phyloP scores from a whole-genome alignment of 2,113 vertebrate genomes.

The Crotophaga sulcirostris region DNA sequence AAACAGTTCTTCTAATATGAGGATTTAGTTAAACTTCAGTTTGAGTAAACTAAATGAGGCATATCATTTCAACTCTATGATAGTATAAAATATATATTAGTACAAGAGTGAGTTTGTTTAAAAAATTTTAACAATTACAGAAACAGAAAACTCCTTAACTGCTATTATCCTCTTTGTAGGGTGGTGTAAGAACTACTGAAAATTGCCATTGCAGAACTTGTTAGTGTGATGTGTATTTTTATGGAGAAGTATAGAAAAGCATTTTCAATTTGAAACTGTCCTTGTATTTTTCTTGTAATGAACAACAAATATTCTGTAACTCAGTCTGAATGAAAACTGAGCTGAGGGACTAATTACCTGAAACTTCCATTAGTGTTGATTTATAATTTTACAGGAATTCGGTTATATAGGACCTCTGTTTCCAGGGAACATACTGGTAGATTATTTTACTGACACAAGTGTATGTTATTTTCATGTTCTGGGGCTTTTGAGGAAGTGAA shows the following conservation, averaged over 20 bases:
- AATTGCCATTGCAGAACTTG: background rate
- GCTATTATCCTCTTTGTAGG: background rate
- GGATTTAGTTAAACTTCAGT: background rate
- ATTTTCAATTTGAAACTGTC: background rate
- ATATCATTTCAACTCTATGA: background rate
- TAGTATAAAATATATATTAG: background rate
- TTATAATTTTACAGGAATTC: background rate
- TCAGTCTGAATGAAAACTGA: background rate
- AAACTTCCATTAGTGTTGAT: background rate
- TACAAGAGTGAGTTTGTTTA: background rate
- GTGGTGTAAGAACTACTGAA: background rate
- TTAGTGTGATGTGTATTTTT: background rate
- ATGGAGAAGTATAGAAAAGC: background rate
- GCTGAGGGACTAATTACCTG: background rate
- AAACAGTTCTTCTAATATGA: background rate
- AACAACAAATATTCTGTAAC: background rate
- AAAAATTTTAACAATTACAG: background rate
- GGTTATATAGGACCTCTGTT: accelerated
- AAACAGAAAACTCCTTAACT: background rate
- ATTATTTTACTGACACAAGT: background rate
- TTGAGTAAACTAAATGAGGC: background rate
- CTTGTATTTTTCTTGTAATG: background rate
- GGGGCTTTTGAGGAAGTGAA: background rate
- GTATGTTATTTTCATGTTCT: background rate
- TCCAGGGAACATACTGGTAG: background rate